Base-by-base conservation (phyloP, 2,888 invertebrate species). In the Branchinecta sandiegonensis region DNA sequence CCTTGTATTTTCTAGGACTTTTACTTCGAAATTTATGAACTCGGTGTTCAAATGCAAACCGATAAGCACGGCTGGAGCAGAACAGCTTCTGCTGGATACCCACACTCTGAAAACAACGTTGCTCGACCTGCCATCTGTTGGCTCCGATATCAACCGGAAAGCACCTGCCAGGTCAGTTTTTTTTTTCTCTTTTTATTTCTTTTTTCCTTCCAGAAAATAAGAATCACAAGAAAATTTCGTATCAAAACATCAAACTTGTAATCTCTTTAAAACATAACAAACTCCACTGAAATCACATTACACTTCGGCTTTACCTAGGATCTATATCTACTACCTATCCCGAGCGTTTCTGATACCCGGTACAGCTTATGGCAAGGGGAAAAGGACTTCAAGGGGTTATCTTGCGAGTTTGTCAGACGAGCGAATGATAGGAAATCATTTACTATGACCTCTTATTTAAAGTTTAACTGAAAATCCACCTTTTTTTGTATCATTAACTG, bases 81-180 rank as follows among this genome's bases (percentile, higher is more conserved):
- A 99, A 76, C 99, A 96, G 79, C 78, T 97, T 67, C 77, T 97
- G 12, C 78, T 96, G 0, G 96, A 97, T 76, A 92, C 95, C 1
- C 91, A 97, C 77, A 90, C 95, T 82, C 78, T 99, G 65, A 94
- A 92, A 77, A 94, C 95, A 0, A 90, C 94, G 1, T 78, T 99
- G 65, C 78, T 97, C n/a, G 93, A 94, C 77, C 81, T 99, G 72
- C 99, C 99, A 0, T 91, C 93, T 0, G 86, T 94, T 46, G 91
- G 91, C 0, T 92, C 93, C 1, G 89, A 89, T 74, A 88, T 94
- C 0, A 86, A 86, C 71, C 82, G 94, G 9, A 91, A 91, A 73
- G 90, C 94, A 8, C 95, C 95, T 0, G 88, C 91, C 0, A 89
- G 90, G 71, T 94, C 86, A 66, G 72, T 48, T 66, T 46, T 47